phyloP scores from a whole-genome alignment of 2,797 vertebrate species.

The Varecia variegata region DNA sequence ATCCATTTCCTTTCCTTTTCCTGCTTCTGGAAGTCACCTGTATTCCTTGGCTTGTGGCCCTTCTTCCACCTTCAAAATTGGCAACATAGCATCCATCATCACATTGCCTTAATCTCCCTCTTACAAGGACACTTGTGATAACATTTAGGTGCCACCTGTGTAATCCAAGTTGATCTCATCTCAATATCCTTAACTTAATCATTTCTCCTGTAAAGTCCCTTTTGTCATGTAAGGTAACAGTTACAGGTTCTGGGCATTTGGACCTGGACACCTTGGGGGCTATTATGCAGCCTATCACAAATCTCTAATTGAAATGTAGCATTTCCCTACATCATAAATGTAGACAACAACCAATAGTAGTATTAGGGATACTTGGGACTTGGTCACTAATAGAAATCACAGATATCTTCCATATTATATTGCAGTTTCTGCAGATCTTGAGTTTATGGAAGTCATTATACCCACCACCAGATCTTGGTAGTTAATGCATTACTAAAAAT shows the following conservation, averaged over 20 bases:
- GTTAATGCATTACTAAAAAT: slow-evolving; percentile 14
- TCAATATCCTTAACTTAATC: background rate
- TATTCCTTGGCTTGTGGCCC: background rate
- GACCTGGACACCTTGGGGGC: background rate
- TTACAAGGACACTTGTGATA: background rate
- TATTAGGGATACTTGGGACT: background rate
- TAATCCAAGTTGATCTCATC: background rate
- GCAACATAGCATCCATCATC: background rate
- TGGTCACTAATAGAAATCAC: background rate
- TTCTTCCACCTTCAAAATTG: background rate
- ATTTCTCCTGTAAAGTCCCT: background rate
- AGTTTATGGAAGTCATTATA: background rate
- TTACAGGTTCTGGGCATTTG: background rate
- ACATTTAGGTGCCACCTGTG: background rate
- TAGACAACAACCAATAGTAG: background rate
- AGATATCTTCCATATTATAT: background rate
- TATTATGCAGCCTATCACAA: background rate
- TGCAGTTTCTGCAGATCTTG: background rate
- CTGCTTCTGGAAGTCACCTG: background rate
- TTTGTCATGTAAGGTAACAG: background rate
- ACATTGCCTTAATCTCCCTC: background rate
- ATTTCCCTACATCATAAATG: slow-evolving; percentile 3
- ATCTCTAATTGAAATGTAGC: background rate
- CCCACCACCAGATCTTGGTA: background rate
- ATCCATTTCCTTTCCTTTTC: background rate